phyloP scores from a whole-genome alignment of 2,113 vertebrate genomes.

The Ardeotis arabs region DNA sequence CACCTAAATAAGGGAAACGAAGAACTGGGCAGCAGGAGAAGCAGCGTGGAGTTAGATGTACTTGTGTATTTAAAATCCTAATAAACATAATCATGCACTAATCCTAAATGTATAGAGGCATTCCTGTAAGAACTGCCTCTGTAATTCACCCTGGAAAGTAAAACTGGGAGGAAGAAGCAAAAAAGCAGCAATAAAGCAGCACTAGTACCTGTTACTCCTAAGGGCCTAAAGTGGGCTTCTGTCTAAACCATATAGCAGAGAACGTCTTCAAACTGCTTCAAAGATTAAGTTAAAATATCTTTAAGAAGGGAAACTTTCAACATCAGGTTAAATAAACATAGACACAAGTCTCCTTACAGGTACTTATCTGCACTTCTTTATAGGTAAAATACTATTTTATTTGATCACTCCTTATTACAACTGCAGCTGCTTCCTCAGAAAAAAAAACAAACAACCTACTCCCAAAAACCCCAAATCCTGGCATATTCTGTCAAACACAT shows the following conservation, averaged over 20 bases:
- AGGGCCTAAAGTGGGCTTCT: background rate
- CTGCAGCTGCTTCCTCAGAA: background rate
- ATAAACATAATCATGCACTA: accelerated
- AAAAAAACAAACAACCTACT: background rate
- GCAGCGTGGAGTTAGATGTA: background rate
- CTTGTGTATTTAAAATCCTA: background rate
- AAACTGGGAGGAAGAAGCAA: background rate
- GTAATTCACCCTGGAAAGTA: background rate
- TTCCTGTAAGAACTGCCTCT: background rate
- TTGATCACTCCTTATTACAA: background rate
- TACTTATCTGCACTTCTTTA: background rate
- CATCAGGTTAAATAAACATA: background rate
- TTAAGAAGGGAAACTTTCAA: background rate
- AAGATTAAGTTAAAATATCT: background rate
- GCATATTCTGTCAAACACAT: background rate
- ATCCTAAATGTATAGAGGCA: background rate
- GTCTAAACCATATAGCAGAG: background rate
- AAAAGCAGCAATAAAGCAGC: background rate
- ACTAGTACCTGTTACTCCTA: background rate
- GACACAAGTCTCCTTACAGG: background rate
- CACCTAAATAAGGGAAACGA: background rate
- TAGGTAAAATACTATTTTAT: background rate
- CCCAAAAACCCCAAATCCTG: background rate
- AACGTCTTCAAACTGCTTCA: background rate
- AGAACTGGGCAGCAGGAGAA: background rate